Conservation (phyloP, 2,888 invertebrate genomes). For the Plagiodera versicolora region DNA sequence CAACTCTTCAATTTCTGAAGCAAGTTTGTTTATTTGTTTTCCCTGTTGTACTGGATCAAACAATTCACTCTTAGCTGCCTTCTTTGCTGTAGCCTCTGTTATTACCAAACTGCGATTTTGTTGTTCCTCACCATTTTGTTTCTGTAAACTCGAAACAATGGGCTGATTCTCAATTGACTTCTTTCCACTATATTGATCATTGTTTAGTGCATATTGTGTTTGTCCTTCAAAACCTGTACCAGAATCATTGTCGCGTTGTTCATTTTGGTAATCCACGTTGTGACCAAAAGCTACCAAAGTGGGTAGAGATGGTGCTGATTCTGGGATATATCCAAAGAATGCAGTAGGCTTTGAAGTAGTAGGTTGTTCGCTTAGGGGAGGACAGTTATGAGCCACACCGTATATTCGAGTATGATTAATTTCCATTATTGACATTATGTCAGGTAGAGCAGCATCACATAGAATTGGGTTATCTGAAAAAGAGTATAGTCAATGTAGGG, state of each 20-base stretch:
- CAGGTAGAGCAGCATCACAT: constrained; percentile 73
- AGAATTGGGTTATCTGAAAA: constrained; percentile 78
- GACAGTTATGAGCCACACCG: constrained; percentile 61
- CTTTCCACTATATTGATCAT: background rate
- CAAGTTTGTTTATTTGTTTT: constrained; percentile 48
- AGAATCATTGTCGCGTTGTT: constrained; percentile 5
- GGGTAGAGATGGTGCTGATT: constrained; percentile 18
- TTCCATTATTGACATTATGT: constrained; percentile 70
- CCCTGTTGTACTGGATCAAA: constrained; percentile 43
- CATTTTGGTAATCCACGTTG: constrained; percentile 14
- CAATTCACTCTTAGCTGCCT: background rate
- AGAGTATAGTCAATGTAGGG: background rate
- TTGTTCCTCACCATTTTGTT: constrained; percentile 14
- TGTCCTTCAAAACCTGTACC: constrained; percentile 10
- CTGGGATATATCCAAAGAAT: constrained; percentile 49
- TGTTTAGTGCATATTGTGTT: background rate
- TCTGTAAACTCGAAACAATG: constrained; percentile 1
- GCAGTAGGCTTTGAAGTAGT: constrained; percentile 49
- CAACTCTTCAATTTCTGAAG: constrained; percentile 50
- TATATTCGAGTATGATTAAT: constrained; percentile 73
- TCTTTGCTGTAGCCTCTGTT: background rate
- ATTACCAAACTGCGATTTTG: constrained; percentile 13
- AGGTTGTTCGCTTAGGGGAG: constrained; percentile 50
- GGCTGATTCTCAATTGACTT: background rate
- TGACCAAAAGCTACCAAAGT: constrained; percentile 10